These are phyloP conservation scores for Cyaniris semiargus DNA, from an alignment of 2,888 invertebrate genomes.

Conservation along the genomic window DNA sequence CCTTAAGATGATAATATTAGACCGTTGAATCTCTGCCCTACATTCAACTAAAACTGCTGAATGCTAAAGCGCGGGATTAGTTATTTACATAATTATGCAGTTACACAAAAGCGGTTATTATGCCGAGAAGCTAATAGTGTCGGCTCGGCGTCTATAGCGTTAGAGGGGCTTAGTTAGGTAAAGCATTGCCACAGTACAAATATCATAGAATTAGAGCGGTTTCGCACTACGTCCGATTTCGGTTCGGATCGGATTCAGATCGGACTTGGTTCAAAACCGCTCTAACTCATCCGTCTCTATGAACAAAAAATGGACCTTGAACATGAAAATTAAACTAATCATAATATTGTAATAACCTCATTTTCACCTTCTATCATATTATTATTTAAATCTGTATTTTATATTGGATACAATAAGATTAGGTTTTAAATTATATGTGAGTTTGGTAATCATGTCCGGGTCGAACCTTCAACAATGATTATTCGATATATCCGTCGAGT, in stretches of 20 bases:
- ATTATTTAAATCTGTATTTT: too few relatives aligned
- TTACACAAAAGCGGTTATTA: not conserved
- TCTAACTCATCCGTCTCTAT: too few relatives aligned
- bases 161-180: too few relatives aligned
- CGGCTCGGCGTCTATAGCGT: not conserved
- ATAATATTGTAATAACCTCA: too few relatives aligned
- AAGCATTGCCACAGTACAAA: not conserved
- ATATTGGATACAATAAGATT: not conserved
- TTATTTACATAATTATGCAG: slow-evolving; percentile 2
- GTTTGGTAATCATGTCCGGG: not conserved
- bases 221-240: too few relatives aligned
- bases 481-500: not conserved
- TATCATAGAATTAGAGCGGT: not conserved
- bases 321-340: too few relatives aligned
- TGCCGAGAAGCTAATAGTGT: not conserved
- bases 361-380: too few relatives aligned
- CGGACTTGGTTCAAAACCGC: too few relatives aligned
- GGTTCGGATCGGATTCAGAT: too few relatives aligned
- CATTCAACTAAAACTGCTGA: not conserved
- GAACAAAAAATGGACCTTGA: too few relatives aligned
- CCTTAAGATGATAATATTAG: not conserved
- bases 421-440: not conserved
- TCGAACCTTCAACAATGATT: not conserved
- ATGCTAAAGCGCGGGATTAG: not conserved
- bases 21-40: not conserved